Base-by-base conservation (phyloP, 2,113 vertebrate genomes). In the Pluvianellus socialis region DNA sequence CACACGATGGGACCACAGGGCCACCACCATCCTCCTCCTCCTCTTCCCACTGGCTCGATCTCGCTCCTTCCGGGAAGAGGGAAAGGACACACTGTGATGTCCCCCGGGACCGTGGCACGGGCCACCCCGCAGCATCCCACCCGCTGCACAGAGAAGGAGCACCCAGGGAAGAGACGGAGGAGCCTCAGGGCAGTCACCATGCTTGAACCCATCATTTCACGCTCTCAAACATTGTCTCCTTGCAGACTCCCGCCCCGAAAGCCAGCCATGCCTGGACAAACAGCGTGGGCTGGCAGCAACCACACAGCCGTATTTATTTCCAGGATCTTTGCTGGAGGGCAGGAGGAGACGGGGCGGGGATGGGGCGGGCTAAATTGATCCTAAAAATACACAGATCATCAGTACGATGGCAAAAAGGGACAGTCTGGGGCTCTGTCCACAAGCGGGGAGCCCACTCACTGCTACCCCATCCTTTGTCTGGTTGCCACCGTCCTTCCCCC, bases 391-490 rank as follows among this genome's bases (percentile, higher is more conserved):
- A 1, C 13, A 4, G 0, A 0, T 2, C 66, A 14, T 70, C 47
- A 12, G 16, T 0, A 21, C 4, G 8, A 4, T 66, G 61, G 50
- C 47, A 19, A 8, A 45, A 50, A 24, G 28, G 59, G n/a, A 7
- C 1, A 0, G 14, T 0, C 0, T 7, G 26, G 52, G 73, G 81
- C 42, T 70, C 30, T 4, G 44, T 3, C 52, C 1, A 2, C 22
- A 42, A 42, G 55, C 1, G 0, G 12, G n/a, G 40, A 75, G 10
- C 55, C 21, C 1, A 0, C 58, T 65, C 11, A 1, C n/a, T 50
- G 42, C 33, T 32, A 35, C 38, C 35, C 19, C 50, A 3, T 9
- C 44, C 68, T 18, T 16, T 18, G 32, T 24, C 53, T 17, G 49
- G 35, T 8, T 26, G 59, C 33, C 82, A 68, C 79, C 32, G 0